Conservation (phyloP, 2,797 vertebrate species). For the Pagetopsis macropterus region DNA sequence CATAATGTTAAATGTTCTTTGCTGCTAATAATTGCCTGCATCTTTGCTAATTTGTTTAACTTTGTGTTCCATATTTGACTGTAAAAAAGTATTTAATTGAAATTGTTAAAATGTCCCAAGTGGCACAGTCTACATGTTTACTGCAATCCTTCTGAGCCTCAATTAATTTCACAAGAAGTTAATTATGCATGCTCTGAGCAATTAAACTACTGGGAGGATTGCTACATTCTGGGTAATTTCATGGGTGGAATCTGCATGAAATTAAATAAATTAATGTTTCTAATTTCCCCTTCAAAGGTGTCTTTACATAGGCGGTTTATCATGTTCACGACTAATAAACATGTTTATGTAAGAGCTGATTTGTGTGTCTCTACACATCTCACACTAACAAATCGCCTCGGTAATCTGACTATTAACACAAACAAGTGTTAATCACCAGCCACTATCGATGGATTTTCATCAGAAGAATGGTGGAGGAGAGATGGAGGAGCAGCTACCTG, state of each 20-base stretch:
- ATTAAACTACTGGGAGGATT: slow-evolving; percentile 39
- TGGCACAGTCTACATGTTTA: slow-evolving; percentile 37
- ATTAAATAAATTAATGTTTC: slow-evolving; percentile 45
- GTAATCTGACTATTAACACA: slow-evolving; percentile 74
- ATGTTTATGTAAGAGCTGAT: slow-evolving; percentile 21
- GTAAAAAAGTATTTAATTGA: slow-evolving; percentile 45
- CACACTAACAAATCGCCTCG: slow-evolving; percentile 45
- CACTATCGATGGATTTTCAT: slow-evolving; percentile 80
- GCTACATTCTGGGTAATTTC: slow-evolving; percentile 27
- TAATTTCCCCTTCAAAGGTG: slow-evolving; percentile 23
- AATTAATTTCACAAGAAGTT: slow-evolving; percentile 58
- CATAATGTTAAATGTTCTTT: slow-evolving; percentile 13
- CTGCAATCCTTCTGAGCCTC: slow-evolving; percentile 16
- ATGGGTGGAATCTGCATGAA: slow-evolving; percentile 44
- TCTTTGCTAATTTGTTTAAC: slow-evolving; percentile 29
- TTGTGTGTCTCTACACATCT: slow-evolving; percentile 7
- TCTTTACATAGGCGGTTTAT: slow-evolving; percentile 1
- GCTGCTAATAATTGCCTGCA: slow-evolving; percentile 29
- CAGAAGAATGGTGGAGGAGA: slow-evolving; percentile 73
- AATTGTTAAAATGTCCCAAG: slow-evolving; percentile 33
- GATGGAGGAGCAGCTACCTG: slow-evolving; percentile 70
- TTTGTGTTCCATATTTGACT: slow-evolving; percentile 33
- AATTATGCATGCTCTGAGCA: slow-evolving; percentile 51
- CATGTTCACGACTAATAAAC: slow-evolving; percentile 9
- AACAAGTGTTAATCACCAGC: slow-evolving; percentile 78